Base-by-base conservation (phyloP, 2,888 invertebrate genomes). In the Euphydryas editha region DNA sequence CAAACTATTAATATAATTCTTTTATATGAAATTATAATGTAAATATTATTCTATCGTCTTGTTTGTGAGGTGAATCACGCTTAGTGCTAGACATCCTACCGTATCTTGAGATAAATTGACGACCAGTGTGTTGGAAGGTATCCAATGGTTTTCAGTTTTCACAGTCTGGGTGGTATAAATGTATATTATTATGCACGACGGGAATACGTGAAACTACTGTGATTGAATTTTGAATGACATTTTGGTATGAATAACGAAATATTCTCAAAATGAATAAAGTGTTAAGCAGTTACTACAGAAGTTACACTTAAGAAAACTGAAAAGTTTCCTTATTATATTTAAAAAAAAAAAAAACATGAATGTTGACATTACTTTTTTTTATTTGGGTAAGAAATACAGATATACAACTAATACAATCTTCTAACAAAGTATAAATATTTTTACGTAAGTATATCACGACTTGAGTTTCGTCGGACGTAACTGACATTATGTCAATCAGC, bases 61-160 rank as follows among this genome's bases (percentile, higher is more conserved):
- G 37, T 55, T 49, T 65, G 59, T 37, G 18, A 37, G 49, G 66
- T 69, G 62, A 66, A 56, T 69, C 66, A 60, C 24, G 49, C 8
- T 59, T 24, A 56, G 36, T 37, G 18, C 55, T 51, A 66, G 65
- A 62, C 56, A 37, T 49, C 47, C 17, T 44, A 47, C 58, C 47
- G 20, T 62, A 55, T 60, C 49, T 55, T 11, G 57, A 69, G 62
- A 69, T 59, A 65, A 65, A 69, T 66, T 36, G 37, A 57, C 57
- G 42, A 64, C 51, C 57, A 60, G 57, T 24, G 49, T 51, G 51
- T 68, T 70, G 68, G 70, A 70, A 70, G 54, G 56, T 59, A 57
- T 68, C 70, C 70, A 70, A 70, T 55, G 62, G 18, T 65, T 59
- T 60, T 61, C 58, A 18, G 18, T 62, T 59, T 60, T 61, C 58